Evolutionary conservation across 2,797 vertebrate species (phyloP).

Genomic region (Sebastes itinus): DNA sequence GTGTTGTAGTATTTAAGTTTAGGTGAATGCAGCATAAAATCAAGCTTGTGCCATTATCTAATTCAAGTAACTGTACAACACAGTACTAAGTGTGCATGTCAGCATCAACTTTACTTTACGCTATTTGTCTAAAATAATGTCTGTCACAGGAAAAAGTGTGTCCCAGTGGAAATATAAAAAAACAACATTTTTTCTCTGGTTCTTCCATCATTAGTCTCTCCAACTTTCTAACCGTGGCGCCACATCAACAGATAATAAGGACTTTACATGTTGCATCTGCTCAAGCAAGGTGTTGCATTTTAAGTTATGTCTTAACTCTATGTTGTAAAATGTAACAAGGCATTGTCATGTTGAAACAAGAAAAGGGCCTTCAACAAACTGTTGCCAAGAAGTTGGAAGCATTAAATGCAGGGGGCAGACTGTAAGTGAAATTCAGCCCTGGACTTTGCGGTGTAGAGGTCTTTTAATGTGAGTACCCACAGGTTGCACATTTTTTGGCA

Average conservation of each 20-base stretch:
- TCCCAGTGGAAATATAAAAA: neutral
- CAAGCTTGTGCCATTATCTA: neutral
- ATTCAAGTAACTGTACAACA: neutral
- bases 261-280: neutral
- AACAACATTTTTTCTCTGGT: neutral
- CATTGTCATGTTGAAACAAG: too few species aligned
- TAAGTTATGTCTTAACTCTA: neutral
- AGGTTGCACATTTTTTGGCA: too few species aligned
- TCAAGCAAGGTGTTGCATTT: neutral
- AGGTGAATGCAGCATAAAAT: neutral
- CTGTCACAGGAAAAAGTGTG: neutral
- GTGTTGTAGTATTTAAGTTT: neutral
- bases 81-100: neutral
- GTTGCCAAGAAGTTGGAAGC: neutral
- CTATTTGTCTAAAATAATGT: neutral
- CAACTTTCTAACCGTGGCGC: neutral
- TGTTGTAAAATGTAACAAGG: neutral
- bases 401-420: neutral
- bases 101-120: neutral
- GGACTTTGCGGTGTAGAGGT: accelerated
- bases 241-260: neutral
- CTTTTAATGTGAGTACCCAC: too few species aligned
- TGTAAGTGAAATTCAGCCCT: too few species aligned
- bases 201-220: neutral
- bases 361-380: neutral